Base-by-base conservation (phyloP, 2,888 invertebrate species). In the Pardosa pseudoannulata region DNA sequence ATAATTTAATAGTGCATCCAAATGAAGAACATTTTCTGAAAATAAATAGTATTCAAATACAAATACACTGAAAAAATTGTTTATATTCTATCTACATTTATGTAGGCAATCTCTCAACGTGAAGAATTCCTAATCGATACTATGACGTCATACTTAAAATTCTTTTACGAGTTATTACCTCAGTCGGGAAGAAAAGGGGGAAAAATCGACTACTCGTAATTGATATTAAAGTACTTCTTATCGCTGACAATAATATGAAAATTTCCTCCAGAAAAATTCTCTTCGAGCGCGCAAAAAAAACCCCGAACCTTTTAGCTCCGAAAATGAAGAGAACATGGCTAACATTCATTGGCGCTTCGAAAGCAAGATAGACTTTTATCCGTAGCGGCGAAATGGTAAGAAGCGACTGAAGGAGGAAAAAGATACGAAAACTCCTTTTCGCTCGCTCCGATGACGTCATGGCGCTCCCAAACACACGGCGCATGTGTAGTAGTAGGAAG, bases 371-470 rank as follows among this genome's bases (percentile, higher is more conserved):
- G 56, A 56, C 2, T 16, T 46, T 46, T 46, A 13, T 56, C 23
- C 23, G 19, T 56, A 46, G 46, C 9, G 2, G n/a, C 16, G 16
- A 6, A 46, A 46, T 23, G 23, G 5, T 23, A 23, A 56, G 56
- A 23, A 56, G 56, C 56, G 19, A 56, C 19, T 56, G 56, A 56
- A 56, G 23, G 46, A 56, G 23, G 56, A 23, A 56, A 56, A 56
- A 56, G 56, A 56, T 56, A 56, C 23, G 5, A 56, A 46, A 56
- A 23, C 2, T 56, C 56, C 23, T 56, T 56, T 56, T 56, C 68
- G 41, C 65, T 62, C 32, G 62, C 41, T 27, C 23, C 9, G 9
- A 23, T 78, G 79, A 79, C 79, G 79, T 79, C 79, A 71, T 11
- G 70, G 70, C 41, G 36, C 65, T 56, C 1, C 5, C 3, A 56